A percentile compares a stretch with the other conserved stretches of the same genome.
Evolutionary conservation across 2,888 invertebrate genomes (phyloP).

Genomic region (Pheosia gnoma): DNA sequence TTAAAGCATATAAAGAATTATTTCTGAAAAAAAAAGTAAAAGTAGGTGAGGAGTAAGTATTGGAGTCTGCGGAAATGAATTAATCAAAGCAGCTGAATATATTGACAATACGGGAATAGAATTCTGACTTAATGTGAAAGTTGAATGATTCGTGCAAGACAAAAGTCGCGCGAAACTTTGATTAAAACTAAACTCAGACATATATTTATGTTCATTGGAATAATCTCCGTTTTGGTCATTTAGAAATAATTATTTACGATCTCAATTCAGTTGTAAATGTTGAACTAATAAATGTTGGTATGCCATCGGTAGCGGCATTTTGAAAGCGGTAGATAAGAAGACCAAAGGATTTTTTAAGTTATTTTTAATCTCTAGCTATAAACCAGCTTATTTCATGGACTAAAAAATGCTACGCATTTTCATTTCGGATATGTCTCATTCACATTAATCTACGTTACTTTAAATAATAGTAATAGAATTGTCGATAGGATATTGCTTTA

Average conservation of each 20-base stretch:
- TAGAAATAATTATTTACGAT: slow-evolving; percentile 4
- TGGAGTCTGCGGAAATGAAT: too few species aligned
- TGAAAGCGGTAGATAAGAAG: slow-evolving; percentile 6
- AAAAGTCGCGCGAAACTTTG: too few species aligned
- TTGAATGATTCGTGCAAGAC: too few species aligned
- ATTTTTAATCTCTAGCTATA: slow-evolving; percentile 1
- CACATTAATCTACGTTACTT: not conserved
- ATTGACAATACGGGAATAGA: too few species aligned
- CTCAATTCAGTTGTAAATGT: slow-evolving; percentile 7
- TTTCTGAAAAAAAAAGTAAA: too few species aligned
- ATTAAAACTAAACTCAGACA: too few species aligned
- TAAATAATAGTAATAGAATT: too few species aligned
- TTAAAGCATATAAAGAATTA: too few species aligned
- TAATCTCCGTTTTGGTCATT: not conserved
- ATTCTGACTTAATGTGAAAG: too few species aligned
- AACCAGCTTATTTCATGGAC: not conserved
- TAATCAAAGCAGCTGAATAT: too few species aligned
- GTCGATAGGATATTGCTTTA: too few species aligned
- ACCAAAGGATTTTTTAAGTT: slow-evolving; percentile 2
- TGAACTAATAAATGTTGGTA: slow-evolving; percentile 5
- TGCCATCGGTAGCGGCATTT: slow-evolving; percentile 3
- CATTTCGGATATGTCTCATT: not conserved
- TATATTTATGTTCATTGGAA: not conserved
- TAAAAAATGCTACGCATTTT: not conserved
- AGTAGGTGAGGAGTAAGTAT: too few species aligned